Base-by-base conservation (phyloP, 2,888 invertebrate genomes). In the Macropis europaea region DNA sequence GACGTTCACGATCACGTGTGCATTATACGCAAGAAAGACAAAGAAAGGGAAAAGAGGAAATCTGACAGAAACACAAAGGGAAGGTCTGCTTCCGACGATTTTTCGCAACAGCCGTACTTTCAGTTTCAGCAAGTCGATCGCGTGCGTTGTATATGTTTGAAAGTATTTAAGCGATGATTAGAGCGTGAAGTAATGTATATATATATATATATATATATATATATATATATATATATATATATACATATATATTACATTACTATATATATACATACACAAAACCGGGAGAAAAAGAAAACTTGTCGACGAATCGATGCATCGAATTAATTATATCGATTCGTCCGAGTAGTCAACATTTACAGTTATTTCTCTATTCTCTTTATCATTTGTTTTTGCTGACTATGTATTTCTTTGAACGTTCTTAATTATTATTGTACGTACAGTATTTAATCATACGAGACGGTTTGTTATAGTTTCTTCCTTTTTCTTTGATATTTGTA, bases 361-460 rank as follows among this genome's bases (percentile, higher is more conserved):
- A 28, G 17, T 61, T 68, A 53, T 24, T 32, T 50, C 11, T 34
- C 53, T 56, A n/a, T 48, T 42, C 15, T 36, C 15, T 36, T 53
- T 28, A 30, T 26, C 30, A 22, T 28, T 48, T 17, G 28, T 15
- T 53, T 70, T 54, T 40, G 38, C 42, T 13, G 28, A 48, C n/a
- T n/a, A n/a, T n/a, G 26, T 30, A 45, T 50, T 19, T 36, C 28
- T 34, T 38, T 40, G 26, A 7, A 11, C 32, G 24, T 19, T 13
- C 9, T 36, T 13, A 17, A 50, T n/a, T 36, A 61, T 68, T 7
- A 40, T 53, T 61, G 69, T 43, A 42, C 61, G 48, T 60, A 42
- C 69, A 68, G 48, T 71, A 54, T 71, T 71, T 61, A 67, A 67
- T 24, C 30, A 48, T 26, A 61, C 17, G 32, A 66, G 36, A 43